Conservation (phyloP, 1,140 invertebrate species). For the Drosophila persimilis region DNA sequence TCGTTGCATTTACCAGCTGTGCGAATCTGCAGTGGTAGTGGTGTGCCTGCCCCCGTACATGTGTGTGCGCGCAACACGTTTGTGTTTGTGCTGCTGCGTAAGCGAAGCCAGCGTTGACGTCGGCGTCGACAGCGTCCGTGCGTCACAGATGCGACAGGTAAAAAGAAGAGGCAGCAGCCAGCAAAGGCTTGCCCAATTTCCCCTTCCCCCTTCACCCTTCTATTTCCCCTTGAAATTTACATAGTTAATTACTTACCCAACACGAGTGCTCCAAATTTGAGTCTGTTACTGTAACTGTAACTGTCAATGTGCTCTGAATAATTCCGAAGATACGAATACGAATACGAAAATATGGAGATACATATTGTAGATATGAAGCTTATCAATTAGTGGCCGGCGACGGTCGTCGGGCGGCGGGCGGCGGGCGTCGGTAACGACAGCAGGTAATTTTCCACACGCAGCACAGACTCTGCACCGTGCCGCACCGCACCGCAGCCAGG, state of each 20-base stretch:
- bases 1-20: conserved; percentile 66
- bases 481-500: not conserved
- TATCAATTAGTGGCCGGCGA: conserved; percentile 53
- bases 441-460: conserved; percentile 63
- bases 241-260: conserved; percentile 59
- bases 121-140: conserved; percentile 16
- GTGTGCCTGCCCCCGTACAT: conserved; percentile 11
- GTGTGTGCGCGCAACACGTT: conserved; percentile 67
- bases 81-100: conserved; percentile 37
- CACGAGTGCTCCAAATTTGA: no score
- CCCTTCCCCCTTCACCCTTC: not conserved
- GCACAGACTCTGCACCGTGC: not conserved
- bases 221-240: conserved; percentile 40
- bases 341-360: conserved; percentile 4
- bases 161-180: conserved; percentile 27
- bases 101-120: conserved; percentile 10
- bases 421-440: conserved; percentile 44
- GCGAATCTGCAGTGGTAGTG: conserved; percentile 39
- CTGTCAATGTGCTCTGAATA: not conserved
- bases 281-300: no score
- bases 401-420: not conserved
- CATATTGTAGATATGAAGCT: conserved; percentile 43
- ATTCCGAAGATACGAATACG: not conserved
- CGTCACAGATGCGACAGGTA: conserved; percentile 51
- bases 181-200: conserved; percentile 31